A percentile compares a stretch with the other conserved stretches of the same genome.
phyloP scores from a whole-genome alignment of 2,113 vertebrate genomes.

The Romanogobio albipinnatus region DNA sequence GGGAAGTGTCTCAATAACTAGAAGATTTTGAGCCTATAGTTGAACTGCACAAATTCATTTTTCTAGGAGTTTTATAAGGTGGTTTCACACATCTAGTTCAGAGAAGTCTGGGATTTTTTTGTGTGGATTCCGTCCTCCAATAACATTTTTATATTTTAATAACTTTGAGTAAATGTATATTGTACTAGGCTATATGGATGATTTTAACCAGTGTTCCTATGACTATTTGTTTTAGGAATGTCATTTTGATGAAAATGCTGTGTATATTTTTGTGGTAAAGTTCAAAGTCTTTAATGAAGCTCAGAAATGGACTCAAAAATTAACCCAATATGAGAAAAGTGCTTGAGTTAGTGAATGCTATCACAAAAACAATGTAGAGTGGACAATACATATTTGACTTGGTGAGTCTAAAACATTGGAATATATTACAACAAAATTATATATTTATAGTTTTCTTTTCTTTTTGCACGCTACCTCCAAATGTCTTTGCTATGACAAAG shows the following conservation, averaged over 20 bases:
- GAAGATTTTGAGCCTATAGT: not conserved
- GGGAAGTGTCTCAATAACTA: slow-evolving; percentile 3
- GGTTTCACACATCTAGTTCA: not conserved
- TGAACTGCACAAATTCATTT: not conserved
- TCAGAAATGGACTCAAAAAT: not conserved
- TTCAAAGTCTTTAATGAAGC: not conserved
- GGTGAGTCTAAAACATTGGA: not conserved
- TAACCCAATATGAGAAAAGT: not conserved
- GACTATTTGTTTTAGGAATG: not conserved
- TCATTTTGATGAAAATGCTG: not conserved
- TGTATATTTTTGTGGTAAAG: not conserved
- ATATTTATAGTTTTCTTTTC: not conserved
- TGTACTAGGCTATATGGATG: not conserved
- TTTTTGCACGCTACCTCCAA: not conserved
- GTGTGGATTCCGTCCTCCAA: not conserved
- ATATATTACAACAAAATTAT: not conserved
- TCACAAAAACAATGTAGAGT: slow-evolving; percentile 17
- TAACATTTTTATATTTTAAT: too few relatives aligned
- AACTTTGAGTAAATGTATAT: too few relatives aligned
- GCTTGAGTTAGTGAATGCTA: not conserved
- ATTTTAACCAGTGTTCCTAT: not conserved
- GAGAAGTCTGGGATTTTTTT: not conserved
- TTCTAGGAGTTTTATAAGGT: not conserved
- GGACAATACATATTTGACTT: not conserved
- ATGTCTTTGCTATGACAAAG: not conserved